Evolutionary conservation across 2,888 invertebrate species (phyloP).

Genomic region (Rotaria sp.): DNA sequence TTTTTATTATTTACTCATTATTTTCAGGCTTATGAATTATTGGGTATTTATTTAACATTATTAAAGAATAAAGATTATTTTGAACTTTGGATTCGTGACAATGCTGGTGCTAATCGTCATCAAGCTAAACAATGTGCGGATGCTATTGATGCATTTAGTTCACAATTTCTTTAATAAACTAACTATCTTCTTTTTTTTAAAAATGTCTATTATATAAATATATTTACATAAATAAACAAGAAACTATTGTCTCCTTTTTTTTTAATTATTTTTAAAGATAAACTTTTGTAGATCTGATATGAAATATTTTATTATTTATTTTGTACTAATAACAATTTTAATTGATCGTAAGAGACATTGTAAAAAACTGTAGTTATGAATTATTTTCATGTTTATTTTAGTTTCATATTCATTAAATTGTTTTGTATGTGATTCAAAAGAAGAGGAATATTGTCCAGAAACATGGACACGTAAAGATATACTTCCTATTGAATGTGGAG

Average conservation of each 20-base stretch:
- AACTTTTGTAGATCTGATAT: not conserved
- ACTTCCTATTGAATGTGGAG: constrained; percentile 61
- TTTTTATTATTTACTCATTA: not conserved
- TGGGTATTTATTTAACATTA: constrained; percentile 20
- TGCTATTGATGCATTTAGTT: not conserved
- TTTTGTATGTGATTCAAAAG: constrained; percentile 78
- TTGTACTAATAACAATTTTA: not conserved
- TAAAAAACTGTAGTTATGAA: too few relatives aligned
- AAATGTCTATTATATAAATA: too few relatives aligned
- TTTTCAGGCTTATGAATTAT: not conserved
- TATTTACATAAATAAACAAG: too few relatives aligned
- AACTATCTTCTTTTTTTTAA: too few relatives aligned
- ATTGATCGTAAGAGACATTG: not conserved
- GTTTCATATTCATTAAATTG: constrained; percentile 56
- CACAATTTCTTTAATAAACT: not conserved
- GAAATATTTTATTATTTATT: not conserved
- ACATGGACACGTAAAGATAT: constrained; percentile 57
- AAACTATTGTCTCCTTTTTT: too few relatives aligned
- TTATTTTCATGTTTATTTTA: not conserved
- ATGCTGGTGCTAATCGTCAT: constrained; percentile 21
- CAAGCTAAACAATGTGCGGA: constrained; percentile 6
- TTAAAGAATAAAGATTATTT: constrained; percentile 28
- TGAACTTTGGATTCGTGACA: constrained; percentile 20
- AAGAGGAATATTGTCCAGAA: constrained; percentile 57
- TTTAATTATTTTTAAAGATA: too few relatives aligned